These are phyloP conservation scores for Euthynnus affinis DNA, from an alignment of 2,797 vertebrate genomes.

Conservation along the genomic window DNA sequence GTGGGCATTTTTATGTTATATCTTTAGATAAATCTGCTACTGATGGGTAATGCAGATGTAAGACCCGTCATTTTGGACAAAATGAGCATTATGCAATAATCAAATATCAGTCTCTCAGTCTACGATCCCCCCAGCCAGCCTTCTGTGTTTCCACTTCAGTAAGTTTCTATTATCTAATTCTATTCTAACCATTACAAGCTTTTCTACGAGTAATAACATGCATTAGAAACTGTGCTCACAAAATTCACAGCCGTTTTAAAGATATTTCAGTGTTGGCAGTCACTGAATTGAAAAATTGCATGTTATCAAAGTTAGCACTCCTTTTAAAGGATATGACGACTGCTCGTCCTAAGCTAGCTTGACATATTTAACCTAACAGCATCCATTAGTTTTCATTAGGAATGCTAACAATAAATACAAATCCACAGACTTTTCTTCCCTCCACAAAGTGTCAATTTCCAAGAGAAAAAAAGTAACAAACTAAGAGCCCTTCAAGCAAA, in stretches of 20 bases:
- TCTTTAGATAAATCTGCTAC: too few relatives aligned
- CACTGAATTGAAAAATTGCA: constrained; percentile 1
- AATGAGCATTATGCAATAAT: too few relatives aligned
- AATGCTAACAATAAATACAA: constrained; percentile 20
- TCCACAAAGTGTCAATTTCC: constrained; percentile 5
- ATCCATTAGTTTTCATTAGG: constrained; percentile 9
- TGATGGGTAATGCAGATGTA: too few relatives aligned
- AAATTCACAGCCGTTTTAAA: constrained; percentile 4
- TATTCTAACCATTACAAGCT: background rate
- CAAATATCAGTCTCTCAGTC: too few relatives aligned
- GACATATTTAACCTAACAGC: constrained; percentile 7
- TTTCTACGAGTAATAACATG: constrained; percentile 16
- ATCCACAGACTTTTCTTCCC: background rate
- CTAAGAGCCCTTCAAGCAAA: constrained; percentile 31
- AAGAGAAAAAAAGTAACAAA: constrained; percentile 23
- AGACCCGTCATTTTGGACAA: too few relatives aligned
- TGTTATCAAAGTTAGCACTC: constrained; percentile 19
- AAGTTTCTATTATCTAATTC: too few relatives aligned
- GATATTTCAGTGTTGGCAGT: constrained; percentile 15
- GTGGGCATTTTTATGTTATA: too few relatives aligned
- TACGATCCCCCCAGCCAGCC: too few relatives aligned
- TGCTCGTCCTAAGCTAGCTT: background rate
- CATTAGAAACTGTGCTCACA: constrained; percentile 2
- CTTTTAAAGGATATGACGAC: background rate
- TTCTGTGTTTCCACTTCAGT: too few relatives aligned